Conservation (phyloP, 2,113 vertebrate species). For the Oenanthe oenanthe region DNA sequence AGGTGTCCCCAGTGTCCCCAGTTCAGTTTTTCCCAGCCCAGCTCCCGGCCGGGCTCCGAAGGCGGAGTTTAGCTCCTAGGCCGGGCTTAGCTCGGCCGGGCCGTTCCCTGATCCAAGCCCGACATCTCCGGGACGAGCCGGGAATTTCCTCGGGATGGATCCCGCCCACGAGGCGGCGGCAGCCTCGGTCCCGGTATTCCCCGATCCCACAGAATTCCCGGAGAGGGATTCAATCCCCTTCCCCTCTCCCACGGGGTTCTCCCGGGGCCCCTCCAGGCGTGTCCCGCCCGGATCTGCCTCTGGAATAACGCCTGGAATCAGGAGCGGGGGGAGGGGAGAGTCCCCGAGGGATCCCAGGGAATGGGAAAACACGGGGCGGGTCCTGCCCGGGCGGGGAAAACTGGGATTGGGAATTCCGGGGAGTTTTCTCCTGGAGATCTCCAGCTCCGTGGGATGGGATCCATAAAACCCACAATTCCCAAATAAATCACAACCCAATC, state of each 20-base stretch:
- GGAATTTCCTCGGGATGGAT: conserved; percentile 57
- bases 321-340: no score
- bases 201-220: neutral
- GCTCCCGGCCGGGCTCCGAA: no score
- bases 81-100: conserved; percentile 41
- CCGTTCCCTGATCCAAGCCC: conserved; percentile 56
- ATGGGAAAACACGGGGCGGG: fast-evolving
- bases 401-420: neutral
- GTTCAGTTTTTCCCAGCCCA: neutral
- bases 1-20: neutral
- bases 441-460: neutral
- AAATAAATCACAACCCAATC: neutral
- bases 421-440: neutral
- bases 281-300: neutral
- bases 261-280: neutral
- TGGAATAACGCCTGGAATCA: neutral
- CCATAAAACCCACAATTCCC: neutral
- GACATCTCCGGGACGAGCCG: conserved; percentile 54
- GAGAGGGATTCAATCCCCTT: neutral
- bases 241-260: neutral
- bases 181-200: neutral
- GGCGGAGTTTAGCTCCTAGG: neutral
- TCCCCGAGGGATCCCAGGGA: fast-evolving
- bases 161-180: no score
- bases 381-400: no score